phyloP scores from a whole-genome alignment of 2,888 invertebrate genomes.

The Eudemis profundana region DNA sequence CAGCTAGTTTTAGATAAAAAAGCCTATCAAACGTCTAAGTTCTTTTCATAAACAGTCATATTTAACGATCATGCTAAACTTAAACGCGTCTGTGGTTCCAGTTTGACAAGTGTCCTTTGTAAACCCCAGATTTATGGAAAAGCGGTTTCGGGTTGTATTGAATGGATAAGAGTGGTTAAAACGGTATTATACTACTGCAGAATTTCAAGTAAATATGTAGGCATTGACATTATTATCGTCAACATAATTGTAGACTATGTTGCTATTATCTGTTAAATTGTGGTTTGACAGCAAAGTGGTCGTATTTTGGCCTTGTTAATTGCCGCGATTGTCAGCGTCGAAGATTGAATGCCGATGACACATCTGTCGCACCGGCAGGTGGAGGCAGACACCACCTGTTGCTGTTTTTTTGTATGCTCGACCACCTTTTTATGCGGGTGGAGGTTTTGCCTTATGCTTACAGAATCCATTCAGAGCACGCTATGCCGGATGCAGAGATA shows the following conservation, averaged over 20 bases:
- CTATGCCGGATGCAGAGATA: conserved; percentile 27
- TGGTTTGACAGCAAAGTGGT: conserved; percentile 11
- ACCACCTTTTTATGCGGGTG: conserved; percentile 32
- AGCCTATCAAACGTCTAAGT: no score
- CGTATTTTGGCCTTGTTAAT: conserved; percentile 17
- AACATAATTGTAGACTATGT: conserved; percentile 1
- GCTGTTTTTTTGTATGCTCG: conserved; percentile 66
- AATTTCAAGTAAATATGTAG: not conserved
- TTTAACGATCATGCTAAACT: no score
- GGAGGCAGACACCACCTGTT: conserved; percentile 71
- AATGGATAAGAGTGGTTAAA: not conserved
- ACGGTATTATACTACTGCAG: not conserved
- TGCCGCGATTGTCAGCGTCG: conserved; percentile 17
- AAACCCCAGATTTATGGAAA: no score
- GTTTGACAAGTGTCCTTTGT: not conserved
- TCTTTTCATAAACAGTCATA: no score
- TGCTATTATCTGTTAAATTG: conserved; percentile 6
- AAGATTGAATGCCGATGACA: conserved; percentile 44
- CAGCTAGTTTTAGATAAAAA: no score
- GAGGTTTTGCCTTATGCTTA: conserved; percentile 18
- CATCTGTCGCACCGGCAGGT: conserved; percentile 76
- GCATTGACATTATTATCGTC: not conserved
- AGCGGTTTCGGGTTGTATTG: not conserved
- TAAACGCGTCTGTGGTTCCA: no score
- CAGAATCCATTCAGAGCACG: conserved; percentile 1